These are phyloP conservation scores for Coracias cyanogaster DNA, from an alignment of 2,797 vertebrate genomes.

Conservation along the genomic window DNA sequence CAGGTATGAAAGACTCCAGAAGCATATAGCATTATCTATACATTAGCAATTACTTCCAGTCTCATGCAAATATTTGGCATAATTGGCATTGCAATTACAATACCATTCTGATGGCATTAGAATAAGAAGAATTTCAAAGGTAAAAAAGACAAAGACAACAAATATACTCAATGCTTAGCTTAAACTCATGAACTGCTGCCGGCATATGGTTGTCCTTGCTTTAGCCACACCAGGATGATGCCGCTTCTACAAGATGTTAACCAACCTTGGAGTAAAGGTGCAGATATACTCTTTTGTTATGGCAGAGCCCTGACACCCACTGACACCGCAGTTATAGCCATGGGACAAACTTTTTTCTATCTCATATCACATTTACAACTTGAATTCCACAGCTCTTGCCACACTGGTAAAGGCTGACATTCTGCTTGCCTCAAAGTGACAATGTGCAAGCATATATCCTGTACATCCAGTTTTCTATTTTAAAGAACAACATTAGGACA, in stretches of 20 bases:
- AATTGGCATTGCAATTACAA: not conserved
- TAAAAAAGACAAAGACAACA: too few relatives aligned
- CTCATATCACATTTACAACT: not conserved
- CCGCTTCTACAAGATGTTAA: not conserved
- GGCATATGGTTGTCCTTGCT: not conserved
- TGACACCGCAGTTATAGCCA: not conserved
- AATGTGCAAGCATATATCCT: not conserved
- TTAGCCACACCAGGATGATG: not conserved
- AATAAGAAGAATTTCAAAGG: not conserved
- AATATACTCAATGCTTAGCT: not conserved
- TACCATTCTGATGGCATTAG: not conserved
- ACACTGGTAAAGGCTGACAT: not conserved
- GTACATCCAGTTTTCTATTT: not conserved
- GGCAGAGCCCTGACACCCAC: not conserved
- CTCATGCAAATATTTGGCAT: not conserved
- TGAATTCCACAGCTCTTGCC: not conserved
- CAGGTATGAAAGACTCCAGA: not conserved
- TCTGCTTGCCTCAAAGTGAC: not conserved
- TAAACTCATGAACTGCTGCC: not conserved
- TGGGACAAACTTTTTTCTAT: not conserved
- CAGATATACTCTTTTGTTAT: not conserved
- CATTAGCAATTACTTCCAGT: not conserved
- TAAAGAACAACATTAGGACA: not conserved
- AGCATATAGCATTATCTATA: not conserved
- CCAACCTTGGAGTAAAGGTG: rapidly evolving